phyloP scores from a whole-genome alignment of 2,888 invertebrate genomes.

The Phalera bucephala region DNA sequence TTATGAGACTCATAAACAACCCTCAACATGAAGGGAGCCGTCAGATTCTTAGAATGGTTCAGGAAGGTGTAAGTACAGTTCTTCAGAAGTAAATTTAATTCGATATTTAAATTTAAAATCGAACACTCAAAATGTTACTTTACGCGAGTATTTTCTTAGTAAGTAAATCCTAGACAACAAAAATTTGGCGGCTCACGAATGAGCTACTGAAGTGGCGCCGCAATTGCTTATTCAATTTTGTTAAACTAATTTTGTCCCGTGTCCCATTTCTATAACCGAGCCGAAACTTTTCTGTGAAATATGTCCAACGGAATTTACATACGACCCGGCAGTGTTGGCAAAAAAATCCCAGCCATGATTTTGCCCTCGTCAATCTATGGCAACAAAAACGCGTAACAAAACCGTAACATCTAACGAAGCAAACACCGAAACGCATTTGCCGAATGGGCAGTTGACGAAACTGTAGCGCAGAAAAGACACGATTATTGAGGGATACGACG shows the following conservation, averaged over 20 bases:
- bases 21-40: conserved; percentile 87
- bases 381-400: conserved; percentile 42
- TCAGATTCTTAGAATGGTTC: conserved; percentile 89
- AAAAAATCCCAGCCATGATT: conserved; percentile 13
- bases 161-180: too few relatives aligned
- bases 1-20: conserved; percentile 89
- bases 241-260: neutral
- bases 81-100: too few relatives aligned
- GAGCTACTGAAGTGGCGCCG: too few relatives aligned
- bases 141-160: too few relatives aligned
- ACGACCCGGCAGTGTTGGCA: conserved; percentile 4
- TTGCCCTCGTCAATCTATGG: conserved; percentile 36
- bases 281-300: neutral
- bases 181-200: too few relatives aligned
- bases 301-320: neutral
- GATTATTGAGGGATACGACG: conserved; percentile 14
- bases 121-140: too few relatives aligned
- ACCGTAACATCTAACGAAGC: conserved; percentile 62
- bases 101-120: too few relatives aligned
- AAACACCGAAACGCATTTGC: conserved; percentile 56
- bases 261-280: conserved; percentile 3
- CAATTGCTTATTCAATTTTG: too few relatives aligned
- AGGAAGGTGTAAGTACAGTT: conserved; percentile 90
- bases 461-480: conserved; percentile 15
- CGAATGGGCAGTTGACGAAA: conserved; percentile 43